Conservation (phyloP, 2,113 vertebrate genomes). For the Cheirogaleus medius region DNA sequence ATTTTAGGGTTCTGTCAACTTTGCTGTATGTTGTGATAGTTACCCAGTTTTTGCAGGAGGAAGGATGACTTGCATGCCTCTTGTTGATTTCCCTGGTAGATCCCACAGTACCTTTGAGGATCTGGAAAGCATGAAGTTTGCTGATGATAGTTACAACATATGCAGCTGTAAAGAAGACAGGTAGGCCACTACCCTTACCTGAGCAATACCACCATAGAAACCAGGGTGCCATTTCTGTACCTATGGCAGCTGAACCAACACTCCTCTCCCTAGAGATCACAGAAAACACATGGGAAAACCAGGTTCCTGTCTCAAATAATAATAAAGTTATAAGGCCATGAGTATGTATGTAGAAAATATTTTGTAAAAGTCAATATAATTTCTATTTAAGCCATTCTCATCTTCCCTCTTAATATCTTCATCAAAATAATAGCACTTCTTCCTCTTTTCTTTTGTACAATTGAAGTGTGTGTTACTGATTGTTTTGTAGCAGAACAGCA, state of each 20-base stretch:
- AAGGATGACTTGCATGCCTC: background rate
- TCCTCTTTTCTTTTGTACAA: slow-evolving; percentile 31
- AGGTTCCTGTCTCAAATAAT: background rate
- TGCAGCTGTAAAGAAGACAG: background rate
- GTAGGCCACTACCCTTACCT: accelerated
- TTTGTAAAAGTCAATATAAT: background rate
- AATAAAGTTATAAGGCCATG: background rate
- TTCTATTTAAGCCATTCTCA: background rate
- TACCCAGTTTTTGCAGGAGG: background rate
- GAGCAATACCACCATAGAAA: background rate
- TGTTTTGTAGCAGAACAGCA: slow-evolving; percentile 59
- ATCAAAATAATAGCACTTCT: slow-evolving; percentile 53
- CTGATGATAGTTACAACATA: background rate
- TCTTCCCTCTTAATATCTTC: slow-evolving; percentile 6
- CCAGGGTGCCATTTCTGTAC: background rate
- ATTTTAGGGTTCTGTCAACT: background rate
- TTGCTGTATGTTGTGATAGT: background rate
- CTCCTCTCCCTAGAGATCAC: background rate
- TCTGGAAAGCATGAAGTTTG: background rate
- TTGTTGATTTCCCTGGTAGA: background rate
- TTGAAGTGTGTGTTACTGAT: slow-evolving; percentile 42
- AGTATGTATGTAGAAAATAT: background rate
- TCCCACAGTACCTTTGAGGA: background rate
- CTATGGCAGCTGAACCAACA: too few species aligned
- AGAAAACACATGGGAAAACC: background rate